Evolutionary conservation across 2,113 vertebrate genomes (phyloP).

Genomic region (Grallaria varia): DNA sequence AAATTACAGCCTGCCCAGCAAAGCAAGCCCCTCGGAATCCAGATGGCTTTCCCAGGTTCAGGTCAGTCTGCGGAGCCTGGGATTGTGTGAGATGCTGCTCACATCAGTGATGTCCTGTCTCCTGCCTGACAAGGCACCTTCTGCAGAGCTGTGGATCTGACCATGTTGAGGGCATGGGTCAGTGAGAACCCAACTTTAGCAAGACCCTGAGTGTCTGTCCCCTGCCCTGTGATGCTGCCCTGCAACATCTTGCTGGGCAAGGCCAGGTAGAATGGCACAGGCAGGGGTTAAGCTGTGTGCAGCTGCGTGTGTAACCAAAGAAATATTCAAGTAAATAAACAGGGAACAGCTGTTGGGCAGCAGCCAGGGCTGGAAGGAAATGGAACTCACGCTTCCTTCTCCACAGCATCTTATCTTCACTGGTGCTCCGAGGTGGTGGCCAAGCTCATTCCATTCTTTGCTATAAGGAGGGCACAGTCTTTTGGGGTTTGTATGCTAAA

Average conservation of each 20-base stretch:
- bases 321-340: constrained; percentile 53
- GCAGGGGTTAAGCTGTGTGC: constrained; percentile 35
- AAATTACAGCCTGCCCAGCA: background rate
- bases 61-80: background rate
- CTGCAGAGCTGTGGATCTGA: fast-evolving
- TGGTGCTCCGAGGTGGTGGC: background rate
- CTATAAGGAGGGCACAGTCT: background rate
- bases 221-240: background rate
- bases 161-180: fast-evolving
- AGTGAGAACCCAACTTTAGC: background rate
- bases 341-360: constrained; percentile 51
- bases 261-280: background rate
- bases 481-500: background rate
- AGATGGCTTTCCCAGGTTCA: background rate
- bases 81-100: fast-evolving
- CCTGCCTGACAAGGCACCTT: background rate
- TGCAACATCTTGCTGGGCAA: fast-evolving
- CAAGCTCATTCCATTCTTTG: fast-evolving
- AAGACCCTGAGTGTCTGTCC: background rate
- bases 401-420: background rate
- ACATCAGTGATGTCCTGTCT: fast-evolving
- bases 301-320: constrained; percentile 55
- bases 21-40: background rate
- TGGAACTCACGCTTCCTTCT: constrained; percentile 27
- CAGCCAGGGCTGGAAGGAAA: constrained; percentile 51